Evolutionary conservation across 2,888 invertebrate genomes (phyloP), one percentile per base, ranked within the genome.

Genomic region (Drosophila mercatorum): DNA sequence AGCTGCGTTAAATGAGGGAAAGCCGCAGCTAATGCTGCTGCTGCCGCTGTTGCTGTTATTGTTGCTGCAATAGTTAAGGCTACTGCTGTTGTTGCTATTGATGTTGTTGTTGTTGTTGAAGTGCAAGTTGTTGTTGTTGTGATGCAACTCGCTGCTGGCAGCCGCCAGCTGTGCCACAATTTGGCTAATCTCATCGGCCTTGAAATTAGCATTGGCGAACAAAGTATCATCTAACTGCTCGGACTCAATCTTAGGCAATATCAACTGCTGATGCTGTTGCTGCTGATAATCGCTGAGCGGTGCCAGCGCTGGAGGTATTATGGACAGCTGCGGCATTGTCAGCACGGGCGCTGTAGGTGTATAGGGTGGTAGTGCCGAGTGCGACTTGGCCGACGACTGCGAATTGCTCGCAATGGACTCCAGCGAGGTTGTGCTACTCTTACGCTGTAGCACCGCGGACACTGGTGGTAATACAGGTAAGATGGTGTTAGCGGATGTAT

Each of bases 371-470:
- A 80, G 65, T 5, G 80, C 63, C 26, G 89, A 80, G 40, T 88
- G 81, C 36, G 83, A 83, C 57, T 68, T 82, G 43, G 84, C 84
- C 47, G 92, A 90, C 12, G 92, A 92, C 49, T 92, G 91, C 46
- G 92, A 90, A 60, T 91, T 92, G 74, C 92, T 92, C 57, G 92
- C 91, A 77, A 92, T 92, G 14, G 92, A 92, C 75, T 92, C 92
- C 69, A 92, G 75, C 17, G 92, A 92, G 17, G 92, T 92, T 65
- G 91, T 92, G 78, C 92, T 92, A 64, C 89, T 90, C 75, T 92
- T 92, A 52, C 92, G 91, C 61, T 92, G 91, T 67, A 90, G 74
- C 36, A 82, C 85, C 22, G 89, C 74, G 36, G 90, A 79, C 43
- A 83, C 67, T 11, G 83, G 76, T 7, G 82, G 78, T 44, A 71